phyloP scores from a whole-genome alignment of 1,140 invertebrate genomes.

The Diabrotica undecimpunctata region DNA sequence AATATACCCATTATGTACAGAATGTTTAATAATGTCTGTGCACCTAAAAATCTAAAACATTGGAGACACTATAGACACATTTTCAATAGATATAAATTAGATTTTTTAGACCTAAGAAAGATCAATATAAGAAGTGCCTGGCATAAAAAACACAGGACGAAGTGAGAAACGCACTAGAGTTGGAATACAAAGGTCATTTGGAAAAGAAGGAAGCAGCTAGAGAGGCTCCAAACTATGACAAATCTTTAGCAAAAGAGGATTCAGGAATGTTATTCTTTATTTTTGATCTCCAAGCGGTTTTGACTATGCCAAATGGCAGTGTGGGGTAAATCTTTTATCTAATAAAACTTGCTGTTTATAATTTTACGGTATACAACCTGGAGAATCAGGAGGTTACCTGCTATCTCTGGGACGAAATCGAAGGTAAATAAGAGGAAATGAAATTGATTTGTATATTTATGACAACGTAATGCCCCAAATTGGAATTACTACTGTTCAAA shows the following conservation, averaged over 20 bases:
- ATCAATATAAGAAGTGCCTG: too few species aligned
- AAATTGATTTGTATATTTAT: slow-evolving; percentile 46
- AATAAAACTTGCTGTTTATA: slow-evolving; percentile 48
- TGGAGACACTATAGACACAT: too few species aligned
- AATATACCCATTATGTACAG: too few species aligned
- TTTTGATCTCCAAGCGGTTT: slow-evolving; percentile 35
- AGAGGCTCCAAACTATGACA: slow-evolving; percentile 33
- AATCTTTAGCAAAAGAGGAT: slow-evolving; percentile 31
- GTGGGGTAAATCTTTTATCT: slow-evolving; percentile 46
- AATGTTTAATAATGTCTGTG: too few species aligned
- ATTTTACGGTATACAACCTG: slow-evolving; percentile 46
- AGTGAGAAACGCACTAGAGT: too few species aligned
- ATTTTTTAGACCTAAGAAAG: too few species aligned
- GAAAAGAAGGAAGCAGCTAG: slow-evolving; percentile 28
- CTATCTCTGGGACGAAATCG: slow-evolving; percentile 23
- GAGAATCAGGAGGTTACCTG: slow-evolving; percentile 19
- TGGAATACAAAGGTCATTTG: slow-evolving; percentile 17
- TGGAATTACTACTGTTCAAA: slow-evolving; percentile 27
- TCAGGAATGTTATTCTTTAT: slow-evolving; percentile 4
- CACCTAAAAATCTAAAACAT: too few species aligned
- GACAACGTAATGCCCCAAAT: slow-evolving; percentile 34
- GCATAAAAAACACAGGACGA: too few species aligned
- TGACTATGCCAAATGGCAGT: slow-evolving; percentile 39
- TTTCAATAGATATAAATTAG: too few species aligned
- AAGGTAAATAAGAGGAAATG: slow-evolving; percentile 36